Percentiles rank a stretch among this genome's conserved stretches.
Conservation (phyloP, 2,888 invertebrate genomes). For the Sialis fuliginosa region DNA sequence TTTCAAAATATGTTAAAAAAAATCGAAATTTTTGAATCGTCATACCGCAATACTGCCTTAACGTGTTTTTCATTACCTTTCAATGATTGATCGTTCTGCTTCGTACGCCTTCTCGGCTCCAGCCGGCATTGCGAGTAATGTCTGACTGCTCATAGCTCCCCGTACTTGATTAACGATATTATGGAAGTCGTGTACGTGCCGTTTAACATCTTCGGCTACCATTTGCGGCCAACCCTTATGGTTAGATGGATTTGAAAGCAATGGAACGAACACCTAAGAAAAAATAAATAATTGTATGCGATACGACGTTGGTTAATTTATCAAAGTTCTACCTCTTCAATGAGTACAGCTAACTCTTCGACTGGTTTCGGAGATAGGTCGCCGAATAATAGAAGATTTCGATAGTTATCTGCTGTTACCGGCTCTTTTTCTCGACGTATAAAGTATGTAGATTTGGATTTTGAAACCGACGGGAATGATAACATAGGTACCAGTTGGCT, state of each 20-base stretch:
- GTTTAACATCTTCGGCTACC: slow-evolving; percentile 49
- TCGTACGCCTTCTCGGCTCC: slow-evolving; percentile 51
- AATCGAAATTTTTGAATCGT: slow-evolving; percentile 1
- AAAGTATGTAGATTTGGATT: slow-evolving; percentile 60
- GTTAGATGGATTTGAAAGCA: slow-evolving; percentile 52
- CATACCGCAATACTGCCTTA: too few species aligned
- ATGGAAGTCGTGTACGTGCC: slow-evolving; percentile 48
- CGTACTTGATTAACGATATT: slow-evolving; percentile 55
- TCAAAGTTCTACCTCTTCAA: slow-evolving; percentile 34
- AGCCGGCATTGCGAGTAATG: slow-evolving; percentile 70
- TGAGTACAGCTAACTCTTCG: slow-evolving; percentile 46
- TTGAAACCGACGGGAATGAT: slow-evolving; percentile 39
- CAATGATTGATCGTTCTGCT: slow-evolving; percentile 30
- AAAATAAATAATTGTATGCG: neutral
- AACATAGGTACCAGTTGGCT: slow-evolving; percentile 46
- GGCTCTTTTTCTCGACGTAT: slow-evolving; percentile 42
- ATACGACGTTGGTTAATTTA: neutral
- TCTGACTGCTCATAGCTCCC: slow-evolving; percentile 74
- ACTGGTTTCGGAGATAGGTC: slow-evolving; percentile 54
- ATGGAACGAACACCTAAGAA: slow-evolving; percentile 42
- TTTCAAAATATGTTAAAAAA: neutral
- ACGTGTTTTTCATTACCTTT: slow-evolving; percentile 18
- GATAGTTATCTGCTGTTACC: slow-evolving; percentile 41
- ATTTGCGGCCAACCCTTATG: slow-evolving; percentile 57
- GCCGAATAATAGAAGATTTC: slow-evolving; percentile 39